Conservation (phyloP, 2,888 invertebrate genomes). For the Holacanthella duospinosa region DNA sequence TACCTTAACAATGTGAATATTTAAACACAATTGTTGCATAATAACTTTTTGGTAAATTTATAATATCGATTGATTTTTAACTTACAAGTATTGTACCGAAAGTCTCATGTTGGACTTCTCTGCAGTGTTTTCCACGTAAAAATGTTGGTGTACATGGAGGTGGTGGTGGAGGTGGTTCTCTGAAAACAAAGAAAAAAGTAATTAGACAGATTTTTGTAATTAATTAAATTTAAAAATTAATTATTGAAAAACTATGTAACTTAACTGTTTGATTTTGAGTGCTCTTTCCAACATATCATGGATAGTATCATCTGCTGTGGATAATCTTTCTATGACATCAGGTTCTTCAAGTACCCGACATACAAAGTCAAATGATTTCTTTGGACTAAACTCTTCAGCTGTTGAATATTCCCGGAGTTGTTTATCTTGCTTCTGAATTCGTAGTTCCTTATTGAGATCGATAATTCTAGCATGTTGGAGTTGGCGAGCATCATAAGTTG, state of each 20-base stretch:
- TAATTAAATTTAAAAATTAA: background rate
- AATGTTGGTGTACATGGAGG: background rate
- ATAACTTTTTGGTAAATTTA: too few species aligned
- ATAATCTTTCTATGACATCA: background rate
- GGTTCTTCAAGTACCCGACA: background rate
- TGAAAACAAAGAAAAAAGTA: background rate
- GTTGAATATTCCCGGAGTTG: background rate
- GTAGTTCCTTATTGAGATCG: background rate
- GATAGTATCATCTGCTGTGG: background rate
- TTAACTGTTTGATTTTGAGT: background rate
- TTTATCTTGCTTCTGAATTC: background rate
- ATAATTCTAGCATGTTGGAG: background rate
- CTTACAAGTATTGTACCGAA: background rate
- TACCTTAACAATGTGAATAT: background rate
- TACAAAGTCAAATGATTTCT: background rate
- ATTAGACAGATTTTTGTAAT: too few species aligned
- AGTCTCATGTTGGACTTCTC: background rate
- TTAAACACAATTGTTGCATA: background rate
- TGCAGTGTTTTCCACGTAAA: background rate
- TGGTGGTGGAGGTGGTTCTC: background rate
- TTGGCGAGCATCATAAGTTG: background rate
- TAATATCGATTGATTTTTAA: background rate
- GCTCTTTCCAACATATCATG: background rate
- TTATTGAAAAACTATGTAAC: too few species aligned
- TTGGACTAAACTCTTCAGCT: background rate